Evolutionary conservation across 1,140 invertebrate genomes (phyloP), one percentile per base, ranked within the genome.

Genomic region (Drosophila pseudoananassae): DNA sequence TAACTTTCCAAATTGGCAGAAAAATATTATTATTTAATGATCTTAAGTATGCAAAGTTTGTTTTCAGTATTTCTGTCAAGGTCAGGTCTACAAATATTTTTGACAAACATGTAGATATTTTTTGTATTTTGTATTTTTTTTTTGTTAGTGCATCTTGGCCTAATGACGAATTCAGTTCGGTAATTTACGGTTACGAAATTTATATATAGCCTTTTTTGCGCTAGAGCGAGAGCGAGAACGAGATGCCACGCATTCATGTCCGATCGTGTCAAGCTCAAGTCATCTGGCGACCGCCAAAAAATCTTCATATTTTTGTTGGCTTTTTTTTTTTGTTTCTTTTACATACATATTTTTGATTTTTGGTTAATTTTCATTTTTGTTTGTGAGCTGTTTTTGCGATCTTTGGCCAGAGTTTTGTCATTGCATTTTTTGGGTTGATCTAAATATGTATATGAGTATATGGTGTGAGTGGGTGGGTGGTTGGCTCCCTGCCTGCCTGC

Each of bases 161-260:
- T 63, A 76, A 78, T 76, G 76, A 84, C 81, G 73, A 87, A 85
- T 84, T 84, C 80, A 79, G 55, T 69, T 81, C 64, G 77, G 82
- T 87, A 85, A 82, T 85, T 85, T 65, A 71, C 81, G 64, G 76
- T 85, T 85, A 85, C 81, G 81, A 85, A 85, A 85, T 81, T 50
- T 72, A 43, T 61, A 43, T 33, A 61, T 51, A 56, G 47, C 8
- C 29, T 53, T 6, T 15, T 25, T 12, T 12, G 5, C 6, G 15
- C 33, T 4, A 31, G 10, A 14, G 1, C 36, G 23, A 12, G 53
- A 2, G 58, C 2, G 10, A 53, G 38, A 45, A 27, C n/a, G 40
- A 38, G 51, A 49, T 70, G 66, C 66, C 66, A 70, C 51, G 66
- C 64, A 70, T 56, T 40, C 59, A 74, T 64, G 71, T 73, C 36